phyloP scores from a whole-genome alignment of 2,888 invertebrate genomes.

The Itoplectis maculator region DNA sequence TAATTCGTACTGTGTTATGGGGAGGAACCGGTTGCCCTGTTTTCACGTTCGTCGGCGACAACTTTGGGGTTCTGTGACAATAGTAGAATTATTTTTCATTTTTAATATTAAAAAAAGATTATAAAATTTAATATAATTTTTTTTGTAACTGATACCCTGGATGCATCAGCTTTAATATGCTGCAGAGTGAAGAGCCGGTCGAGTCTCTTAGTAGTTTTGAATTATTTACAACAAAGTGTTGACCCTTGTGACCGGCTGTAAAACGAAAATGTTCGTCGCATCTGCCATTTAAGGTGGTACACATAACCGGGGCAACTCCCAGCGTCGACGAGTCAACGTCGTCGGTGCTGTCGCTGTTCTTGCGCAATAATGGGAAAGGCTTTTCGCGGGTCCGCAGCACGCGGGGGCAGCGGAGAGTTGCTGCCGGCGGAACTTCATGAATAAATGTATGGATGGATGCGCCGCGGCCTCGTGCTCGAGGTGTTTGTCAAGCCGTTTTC shows the following conservation, averaged over 20 bases:
- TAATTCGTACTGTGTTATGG: constrained; percentile 38
- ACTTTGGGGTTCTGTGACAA: constrained; percentile 9
- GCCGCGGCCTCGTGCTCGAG: constrained; percentile 73
- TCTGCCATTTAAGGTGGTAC: constrained; percentile 71
- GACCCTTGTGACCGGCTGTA: not conserved
- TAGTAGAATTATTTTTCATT: too few species aligned
- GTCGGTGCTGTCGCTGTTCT: constrained; percentile 72
- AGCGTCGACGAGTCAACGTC: constrained; percentile 21
- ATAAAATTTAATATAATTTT: too few species aligned
- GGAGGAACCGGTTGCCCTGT: constrained; percentile 19
- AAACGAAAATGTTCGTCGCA: constrained; percentile 42
- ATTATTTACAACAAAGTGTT: not conserved
- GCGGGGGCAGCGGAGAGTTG: constrained; percentile 20
- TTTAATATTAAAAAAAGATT: too few species aligned
- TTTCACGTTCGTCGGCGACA: not conserved
- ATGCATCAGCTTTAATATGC: not conserved
- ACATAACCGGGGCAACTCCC: constrained; percentile 65
- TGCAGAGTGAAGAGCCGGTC: not conserved
- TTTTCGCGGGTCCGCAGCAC: constrained; percentile 66
- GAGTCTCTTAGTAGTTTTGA: not conserved
- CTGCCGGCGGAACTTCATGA: constrained; percentile 73
- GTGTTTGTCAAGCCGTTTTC: constrained; percentile 80
- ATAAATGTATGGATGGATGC: constrained; percentile 80
- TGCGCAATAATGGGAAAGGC: constrained; percentile 79
- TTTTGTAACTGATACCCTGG: too few species aligned